A percentile compares a stretch with the other conserved stretches of the same genome.
phyloP scores from a whole-genome alignment of 2,797 vertebrate genomes.

The Macropodus opercularis region DNA sequence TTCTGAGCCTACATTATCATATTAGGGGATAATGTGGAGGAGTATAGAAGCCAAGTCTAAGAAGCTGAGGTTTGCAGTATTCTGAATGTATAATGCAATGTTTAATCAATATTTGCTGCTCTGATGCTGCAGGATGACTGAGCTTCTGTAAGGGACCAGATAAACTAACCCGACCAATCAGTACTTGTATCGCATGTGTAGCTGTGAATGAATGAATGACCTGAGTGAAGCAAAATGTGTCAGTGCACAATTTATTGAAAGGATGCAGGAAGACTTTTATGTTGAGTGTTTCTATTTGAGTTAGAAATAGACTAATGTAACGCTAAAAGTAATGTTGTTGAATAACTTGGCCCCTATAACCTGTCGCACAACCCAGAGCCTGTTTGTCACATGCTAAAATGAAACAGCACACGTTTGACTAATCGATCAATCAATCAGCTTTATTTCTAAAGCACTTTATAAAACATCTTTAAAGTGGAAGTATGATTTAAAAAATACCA shows the following conservation, averaged over 20 bases:
- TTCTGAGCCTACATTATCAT: conserved; percentile 3
- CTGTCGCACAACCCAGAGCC: too few species aligned
- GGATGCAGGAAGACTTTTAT: too few species aligned
- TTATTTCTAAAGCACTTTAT: too few species aligned
- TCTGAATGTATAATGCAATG: conserved; percentile 47
- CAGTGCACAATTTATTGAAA: not conserved
- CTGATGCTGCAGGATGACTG: conserved; percentile 49
- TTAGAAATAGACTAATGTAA: too few species aligned
- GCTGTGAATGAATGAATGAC: not conserved
- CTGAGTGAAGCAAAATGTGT: not conserved
- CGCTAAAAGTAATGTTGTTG: too few species aligned
- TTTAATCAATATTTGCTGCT: conserved; percentile 54
- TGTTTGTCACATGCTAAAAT: too few species aligned
- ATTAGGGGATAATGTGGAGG: conserved; percentile 20
- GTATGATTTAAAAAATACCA: too few species aligned
- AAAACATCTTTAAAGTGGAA: too few species aligned
- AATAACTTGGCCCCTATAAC: too few species aligned
- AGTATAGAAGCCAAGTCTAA: conserved; percentile 5
- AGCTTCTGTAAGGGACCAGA: conserved; percentile 3
- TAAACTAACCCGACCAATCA: conserved; percentile 1
- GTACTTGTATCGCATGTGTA: not conserved
- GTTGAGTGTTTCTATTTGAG: too few species aligned
- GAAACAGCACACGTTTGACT: too few species aligned
- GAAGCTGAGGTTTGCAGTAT: conserved; percentile 52
- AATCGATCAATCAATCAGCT: too few species aligned